These are phyloP conservation scores for Perizoma flavofasciatum DNA, from an alignment of 2,888 invertebrate genomes.

Conservation along the genomic window DNA sequence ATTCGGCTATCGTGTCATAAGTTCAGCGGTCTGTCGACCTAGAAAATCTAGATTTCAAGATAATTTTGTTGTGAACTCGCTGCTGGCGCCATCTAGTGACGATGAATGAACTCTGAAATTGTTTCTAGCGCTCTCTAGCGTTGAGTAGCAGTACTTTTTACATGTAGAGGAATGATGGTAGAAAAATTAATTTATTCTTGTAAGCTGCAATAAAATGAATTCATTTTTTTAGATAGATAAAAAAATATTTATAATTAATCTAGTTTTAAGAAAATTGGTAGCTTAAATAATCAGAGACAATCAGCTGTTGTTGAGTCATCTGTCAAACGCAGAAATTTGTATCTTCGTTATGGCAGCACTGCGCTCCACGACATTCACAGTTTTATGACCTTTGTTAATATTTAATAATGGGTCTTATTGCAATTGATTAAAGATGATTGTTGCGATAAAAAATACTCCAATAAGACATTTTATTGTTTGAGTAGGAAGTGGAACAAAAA, in stretches of 20 bases:
- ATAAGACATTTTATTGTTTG: slow-evolving; percentile 65
- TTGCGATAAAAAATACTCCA: slow-evolving; percentile 50
- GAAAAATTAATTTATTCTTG: too few relatives aligned
- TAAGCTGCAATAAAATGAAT: too few relatives aligned
- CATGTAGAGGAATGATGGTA: too few relatives aligned
- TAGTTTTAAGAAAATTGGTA: slow-evolving; percentile 1
- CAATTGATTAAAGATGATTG: slow-evolving; percentile 53
- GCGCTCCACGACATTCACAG: slow-evolving; percentile 42
- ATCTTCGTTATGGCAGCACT: slow-evolving; percentile 58
- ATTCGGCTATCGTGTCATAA: slow-evolving; percentile 16
- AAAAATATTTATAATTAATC: too few relatives aligned
- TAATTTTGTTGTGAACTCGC: slow-evolving; percentile 2
- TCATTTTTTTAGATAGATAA: too few relatives aligned
- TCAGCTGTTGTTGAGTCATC: slow-evolving; percentile 42
- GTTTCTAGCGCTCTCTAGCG: slow-evolving; percentile 41
- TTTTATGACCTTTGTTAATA: slow-evolving; percentile 49
- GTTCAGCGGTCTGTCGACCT: slow-evolving; percentile 19
- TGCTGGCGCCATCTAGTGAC: slow-evolving; percentile 28
- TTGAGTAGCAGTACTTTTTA: slow-evolving; percentile 35
- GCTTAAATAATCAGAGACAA: slow-evolving; percentile 11
- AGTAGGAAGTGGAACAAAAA: slow-evolving; percentile 79
- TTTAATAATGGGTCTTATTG: slow-evolving; percentile 59
- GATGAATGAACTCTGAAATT: neutral
- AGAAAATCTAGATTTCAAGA: slow-evolving; percentile 27
- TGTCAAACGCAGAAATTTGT: slow-evolving; percentile 19